Conservation (phyloP, 2,797 vertebrate genomes). For the Lithobates pipiens region DNA sequence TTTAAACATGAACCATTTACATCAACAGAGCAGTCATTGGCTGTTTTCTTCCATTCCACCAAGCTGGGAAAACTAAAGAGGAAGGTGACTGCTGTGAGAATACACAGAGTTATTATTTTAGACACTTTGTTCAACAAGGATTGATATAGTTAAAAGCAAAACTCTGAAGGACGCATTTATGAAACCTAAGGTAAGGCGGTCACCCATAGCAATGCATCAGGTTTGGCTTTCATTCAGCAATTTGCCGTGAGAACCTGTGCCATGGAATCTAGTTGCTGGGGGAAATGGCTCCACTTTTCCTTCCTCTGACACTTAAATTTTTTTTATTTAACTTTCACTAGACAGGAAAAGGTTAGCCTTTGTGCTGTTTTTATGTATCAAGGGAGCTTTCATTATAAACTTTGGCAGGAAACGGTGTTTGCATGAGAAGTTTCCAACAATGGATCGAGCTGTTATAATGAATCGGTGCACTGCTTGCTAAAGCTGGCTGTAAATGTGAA, state of each 20-base stretch:
- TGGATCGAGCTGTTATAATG: background rate
- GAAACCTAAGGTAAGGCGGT: background rate
- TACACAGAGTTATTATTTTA: no score
- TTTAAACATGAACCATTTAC: no score
- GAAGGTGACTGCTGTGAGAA: no score
- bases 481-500: background rate
- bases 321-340: background rate
- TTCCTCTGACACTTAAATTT: background rate
- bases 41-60: no score
- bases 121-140: no score
- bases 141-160: background rate
- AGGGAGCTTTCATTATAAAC: conserved; percentile 39
- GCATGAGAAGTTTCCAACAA: conserved; percentile 21
- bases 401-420: conserved; percentile 47
- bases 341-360: conserved; percentile 37
- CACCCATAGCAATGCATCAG: background rate
- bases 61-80: no score
- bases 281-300: background rate
- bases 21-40: no score
- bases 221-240: background rate
- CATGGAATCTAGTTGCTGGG: background rate
- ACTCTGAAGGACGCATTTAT: background rate
- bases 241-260: background rate
- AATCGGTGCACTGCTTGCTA: background rate
- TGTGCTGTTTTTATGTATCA: conserved; percentile 31